phyloP scores from a whole-genome alignment of 2,888 invertebrate genomes.

The Geotrupes spiniger region DNA sequence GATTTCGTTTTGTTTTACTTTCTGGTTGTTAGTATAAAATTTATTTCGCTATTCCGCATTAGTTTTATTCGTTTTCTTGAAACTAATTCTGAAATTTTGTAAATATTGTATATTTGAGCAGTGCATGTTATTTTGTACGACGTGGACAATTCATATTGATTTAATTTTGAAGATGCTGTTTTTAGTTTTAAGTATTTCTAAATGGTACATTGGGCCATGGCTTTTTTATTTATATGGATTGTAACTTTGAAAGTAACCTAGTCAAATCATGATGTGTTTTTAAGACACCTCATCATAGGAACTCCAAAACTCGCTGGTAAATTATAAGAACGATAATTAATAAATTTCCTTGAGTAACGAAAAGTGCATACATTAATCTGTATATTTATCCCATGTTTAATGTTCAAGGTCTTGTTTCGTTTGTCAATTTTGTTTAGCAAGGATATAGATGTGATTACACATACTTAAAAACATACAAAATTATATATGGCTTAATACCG shows the following conservation, averaged over 20 bases:
- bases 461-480: no score
- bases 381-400: conserved; percentile 38
- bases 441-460: conserved; percentile 21
- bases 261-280: conserved; percentile 46
- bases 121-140: conserved; percentile 23
- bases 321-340: conserved; percentile 63
- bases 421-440: conserved; percentile 33
- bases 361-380: conserved; percentile 33
- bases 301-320: conserved; percentile 77
- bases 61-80: conserved; percentile 7
- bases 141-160: background rate
- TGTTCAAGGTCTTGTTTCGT: conserved; percentile 28
- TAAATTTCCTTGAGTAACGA: conserved; percentile 29
- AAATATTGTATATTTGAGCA: conserved; percentile 46
- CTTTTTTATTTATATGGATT: conserved; percentile 42
- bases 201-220: conserved; percentile 39
- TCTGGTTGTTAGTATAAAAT: conserved; percentile 31
- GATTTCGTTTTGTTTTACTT: conserved; percentile 10
- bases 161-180: conserved; percentile 7
- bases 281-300: conserved; percentile 58
- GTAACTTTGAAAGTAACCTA: conserved; percentile 50
- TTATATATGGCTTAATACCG: no score
- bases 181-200: conserved; percentile 29
- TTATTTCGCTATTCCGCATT: conserved; percentile 31
- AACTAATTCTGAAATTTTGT: conserved; percentile 35